These are phyloP conservation scores for Heteronetta atricapilla DNA, from an alignment of 2,113 vertebrate species.

Conservation along the genomic window DNA sequence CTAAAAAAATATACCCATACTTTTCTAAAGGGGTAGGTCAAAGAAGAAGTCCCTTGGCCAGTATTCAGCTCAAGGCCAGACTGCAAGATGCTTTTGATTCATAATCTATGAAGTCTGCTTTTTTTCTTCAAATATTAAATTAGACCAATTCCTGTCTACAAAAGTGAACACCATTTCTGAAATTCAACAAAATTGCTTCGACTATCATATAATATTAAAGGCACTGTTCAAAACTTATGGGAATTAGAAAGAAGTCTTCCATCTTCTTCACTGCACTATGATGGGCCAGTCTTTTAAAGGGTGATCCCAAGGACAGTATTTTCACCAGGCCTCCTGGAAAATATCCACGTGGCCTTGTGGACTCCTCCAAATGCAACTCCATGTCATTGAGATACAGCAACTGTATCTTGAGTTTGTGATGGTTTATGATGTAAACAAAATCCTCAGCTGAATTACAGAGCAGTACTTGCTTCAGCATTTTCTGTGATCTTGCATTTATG, in stretches of 20 bases:
- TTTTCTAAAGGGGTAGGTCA: neutral
- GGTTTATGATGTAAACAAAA: neutral
- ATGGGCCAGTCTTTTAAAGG: neutral
- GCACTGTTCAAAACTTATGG: neutral
- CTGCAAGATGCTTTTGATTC: neutral
- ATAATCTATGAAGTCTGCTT: neutral
- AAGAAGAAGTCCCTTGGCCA: neutral
- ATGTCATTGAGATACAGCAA: neutral
- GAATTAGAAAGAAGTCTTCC: neutral
- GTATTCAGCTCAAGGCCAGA: neutral
- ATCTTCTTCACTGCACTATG: neutral
- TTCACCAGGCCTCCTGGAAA: neutral
- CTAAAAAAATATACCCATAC: neutral
- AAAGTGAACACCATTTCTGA: neutral
- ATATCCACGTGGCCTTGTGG: rapidly evolving
- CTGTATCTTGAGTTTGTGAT: neutral
- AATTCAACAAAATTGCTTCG: neutral
- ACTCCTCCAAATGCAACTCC: neutral
- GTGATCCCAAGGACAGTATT: neutral
- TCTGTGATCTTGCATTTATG: neutral
- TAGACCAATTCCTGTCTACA: neutral
- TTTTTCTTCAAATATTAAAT: neutral
- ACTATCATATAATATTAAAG: neutral
- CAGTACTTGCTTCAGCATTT: neutral
- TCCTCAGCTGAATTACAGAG: neutral